Base-by-base conservation (phyloP, 1,140 invertebrate genomes). In the Drosophila ohnishii region DNA sequence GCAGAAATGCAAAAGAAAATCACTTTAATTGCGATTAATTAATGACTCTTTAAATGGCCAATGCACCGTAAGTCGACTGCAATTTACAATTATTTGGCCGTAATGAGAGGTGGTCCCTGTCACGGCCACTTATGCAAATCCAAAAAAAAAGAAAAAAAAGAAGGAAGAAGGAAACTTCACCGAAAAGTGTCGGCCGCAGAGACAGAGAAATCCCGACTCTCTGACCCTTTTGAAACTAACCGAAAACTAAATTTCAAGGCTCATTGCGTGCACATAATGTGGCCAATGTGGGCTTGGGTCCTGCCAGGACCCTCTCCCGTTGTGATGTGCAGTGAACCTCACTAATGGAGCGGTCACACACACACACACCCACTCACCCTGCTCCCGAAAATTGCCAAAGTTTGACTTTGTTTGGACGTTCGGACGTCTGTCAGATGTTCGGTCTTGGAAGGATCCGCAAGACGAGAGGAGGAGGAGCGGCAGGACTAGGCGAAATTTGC, bases 221-320 rank as follows among this genome's bases (percentile, higher is more conserved):
- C 11, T 48, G 67, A 80, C 56, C 80, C 75, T 70, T 53, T 73
- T 83, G 57, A 74, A 86, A 88, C 84, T 89, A 84, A 77, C 80
- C 85, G 70, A 88, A 88, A 88, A 88, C 84, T 88, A 88, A 88
- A 88, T 88, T 88, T 88, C 84, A 88, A 88, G 84, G 85, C 84
- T 88, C 84, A 88, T 88, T 88, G 84, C 77, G 77, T 88, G 80
- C 84, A 79, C 82, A 88, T 88, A 88, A 89, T 86, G 83, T 88
- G 83, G 83, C 83, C 83, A 87, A 87, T 82, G 62, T 63, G 80
- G 76, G 78, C 50, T 53, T 35, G 48, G 74, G 69, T 80, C 61
- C 44, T 50, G 30, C 35, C 34, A 67, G 35, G 64, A 66, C 62
- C 53, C 19, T 19, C 13, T 0, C 60, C 56, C 60, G 39, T 61